Base-by-base conservation (phyloP, 2,797 vertebrate genomes). In the Macropus fuliginosus region DNA sequence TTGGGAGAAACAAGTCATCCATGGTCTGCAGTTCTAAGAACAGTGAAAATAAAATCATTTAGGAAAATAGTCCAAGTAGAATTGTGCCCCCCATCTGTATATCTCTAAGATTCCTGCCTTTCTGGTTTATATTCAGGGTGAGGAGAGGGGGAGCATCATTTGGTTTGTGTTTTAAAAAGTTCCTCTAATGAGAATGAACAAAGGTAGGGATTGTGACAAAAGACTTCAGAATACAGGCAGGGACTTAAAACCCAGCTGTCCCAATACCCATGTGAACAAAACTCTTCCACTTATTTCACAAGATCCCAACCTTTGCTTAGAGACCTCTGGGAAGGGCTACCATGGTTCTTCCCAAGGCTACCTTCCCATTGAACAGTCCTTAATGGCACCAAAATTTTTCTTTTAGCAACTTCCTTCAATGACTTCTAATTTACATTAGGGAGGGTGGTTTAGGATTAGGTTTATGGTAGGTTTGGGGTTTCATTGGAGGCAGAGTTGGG, bases 101-200 rank as follows among this genome's bases (percentile, higher is more conserved):
- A 46, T 46, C 74, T 81, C 40, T 21, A 46, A 27, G 40, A 2
- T 46, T 81, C 74, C 74, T 81, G 74, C 40, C 40, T 81, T 46
- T 81, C 21, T 27, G 74, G 21, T 46, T 46, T n/a, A 81, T 81
- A 81, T 27, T 40, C 34, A 40, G n/a, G 66, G 0, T 21, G 24
- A 16, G 59, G 18, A 10, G 16, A 4, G 16, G 4, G 10, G 5
- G 3, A 29, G 54, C 54, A 90, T 4, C 62, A 27, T 50, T 91
- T 55, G 59, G 28, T 95, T 57, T 81, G 50, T 81, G 3, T 29
- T 93, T 74, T 46, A 87, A 96, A 96, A 87, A 9, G 66, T n/a
- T 55, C 27, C 54, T 94, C 66, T 57, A 27, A 54, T 50, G 54
- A 66, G 40, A 91, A n/a, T 31, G 34, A 89, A 55, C 92, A 55